Percentiles rank a stretch among this genome's conserved stretches.
Conservation (phyloP, 2,888 invertebrate species). For the Leucoptera coffeella region DNA sequence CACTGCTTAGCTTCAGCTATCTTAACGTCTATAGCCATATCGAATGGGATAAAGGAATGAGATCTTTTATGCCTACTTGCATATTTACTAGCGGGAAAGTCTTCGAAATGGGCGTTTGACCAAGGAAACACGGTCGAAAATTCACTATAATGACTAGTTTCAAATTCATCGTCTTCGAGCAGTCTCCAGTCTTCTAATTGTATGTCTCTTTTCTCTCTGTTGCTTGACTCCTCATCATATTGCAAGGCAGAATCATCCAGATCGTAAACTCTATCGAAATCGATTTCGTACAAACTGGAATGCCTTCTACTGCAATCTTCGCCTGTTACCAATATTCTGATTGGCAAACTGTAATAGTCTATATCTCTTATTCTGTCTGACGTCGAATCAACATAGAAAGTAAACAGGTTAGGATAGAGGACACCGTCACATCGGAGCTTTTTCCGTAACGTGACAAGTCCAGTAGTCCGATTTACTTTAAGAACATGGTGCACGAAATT, state of each 20-base stretch:
- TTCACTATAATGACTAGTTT: conserved; percentile 42
- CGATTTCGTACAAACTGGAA: conserved; percentile 55
- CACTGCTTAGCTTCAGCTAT: conserved; percentile 75
- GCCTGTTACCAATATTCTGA: conserved; percentile 69
- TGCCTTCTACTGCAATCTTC: conserved; percentile 61
- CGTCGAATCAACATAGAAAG: conserved; percentile 80
- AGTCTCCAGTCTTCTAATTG: conserved; percentile 38
- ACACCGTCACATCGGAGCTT: conserved; percentile 72
- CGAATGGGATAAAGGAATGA: conserved; percentile 32
- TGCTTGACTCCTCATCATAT: conserved; percentile 27
- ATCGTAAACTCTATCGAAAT: conserved; percentile 51
- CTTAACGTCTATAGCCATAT: conserved; percentile 58
- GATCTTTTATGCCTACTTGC: conserved; percentile 47
- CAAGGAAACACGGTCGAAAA: conserved; percentile 48
- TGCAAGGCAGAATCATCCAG: conserved; percentile 38
- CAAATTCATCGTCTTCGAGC: conserved; percentile 32
- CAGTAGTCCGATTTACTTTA: conserved; percentile 66
- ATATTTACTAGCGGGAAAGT: conserved; percentile 39
- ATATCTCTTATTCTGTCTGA: conserved; percentile 72
- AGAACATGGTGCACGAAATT: conserved; percentile 76
- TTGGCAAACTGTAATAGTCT: conserved; percentile 76
- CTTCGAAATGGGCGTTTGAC: conserved; percentile 45
- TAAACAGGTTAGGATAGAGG: conserved; percentile 78
- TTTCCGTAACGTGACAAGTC: conserved; percentile 67
- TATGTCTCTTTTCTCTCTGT: conserved; percentile 31